These are phyloP conservation scores for Pseudococcus jackbeardsleyi DNA, from an alignment of 2,888 invertebrate species.

Conservation along the genomic window DNA sequence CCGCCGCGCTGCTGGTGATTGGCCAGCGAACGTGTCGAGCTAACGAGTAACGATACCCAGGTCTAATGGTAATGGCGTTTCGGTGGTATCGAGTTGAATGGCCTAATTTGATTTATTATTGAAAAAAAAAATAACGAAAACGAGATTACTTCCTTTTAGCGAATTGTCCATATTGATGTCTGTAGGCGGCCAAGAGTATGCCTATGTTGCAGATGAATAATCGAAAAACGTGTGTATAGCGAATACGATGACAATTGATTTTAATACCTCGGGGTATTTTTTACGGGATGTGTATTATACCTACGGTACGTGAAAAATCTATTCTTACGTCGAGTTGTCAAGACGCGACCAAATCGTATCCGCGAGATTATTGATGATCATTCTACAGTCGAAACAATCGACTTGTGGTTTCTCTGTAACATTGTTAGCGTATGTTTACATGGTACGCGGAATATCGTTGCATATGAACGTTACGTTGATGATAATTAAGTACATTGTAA, in stretches of 20 bases:
- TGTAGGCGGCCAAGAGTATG: background rate
- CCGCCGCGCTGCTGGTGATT: slow-evolving; percentile 6
- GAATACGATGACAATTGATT: slow-evolving; percentile 34
- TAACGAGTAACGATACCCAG: background rate
- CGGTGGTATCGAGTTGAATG: slow-evolving; percentile 30
- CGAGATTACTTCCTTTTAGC: slow-evolving; percentile 33
- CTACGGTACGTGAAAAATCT: background rate
- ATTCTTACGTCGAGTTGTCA: background rate
- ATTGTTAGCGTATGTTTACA: slow-evolving; percentile 3
- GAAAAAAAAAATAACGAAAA: slow-evolving; percentile 2
- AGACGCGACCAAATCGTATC: background rate
- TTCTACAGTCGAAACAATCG: background rate
- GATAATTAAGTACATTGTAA: slow-evolving; percentile 13
- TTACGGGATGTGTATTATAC: background rate
- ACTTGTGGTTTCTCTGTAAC: background rate
- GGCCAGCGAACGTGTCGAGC: slow-evolving; percentile 2
- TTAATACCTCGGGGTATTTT: background rate
- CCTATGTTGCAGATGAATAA: slow-evolving; percentile 1
- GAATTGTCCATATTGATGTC: slow-evolving; percentile 30
- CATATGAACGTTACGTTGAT: background rate
- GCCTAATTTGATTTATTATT: slow-evolving; percentile 54
- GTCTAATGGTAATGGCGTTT: slow-evolving; percentile 13
- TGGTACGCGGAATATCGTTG: background rate
- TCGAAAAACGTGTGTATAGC: slow-evolving; percentile 37
- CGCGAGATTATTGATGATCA: slow-evolving; percentile 17